A percentile compares a stretch with the other conserved stretches of the same genome.
Evolutionary conservation across 2,797 vertebrate genomes (phyloP).

Genomic region (Anisognathus igniventris): DNA sequence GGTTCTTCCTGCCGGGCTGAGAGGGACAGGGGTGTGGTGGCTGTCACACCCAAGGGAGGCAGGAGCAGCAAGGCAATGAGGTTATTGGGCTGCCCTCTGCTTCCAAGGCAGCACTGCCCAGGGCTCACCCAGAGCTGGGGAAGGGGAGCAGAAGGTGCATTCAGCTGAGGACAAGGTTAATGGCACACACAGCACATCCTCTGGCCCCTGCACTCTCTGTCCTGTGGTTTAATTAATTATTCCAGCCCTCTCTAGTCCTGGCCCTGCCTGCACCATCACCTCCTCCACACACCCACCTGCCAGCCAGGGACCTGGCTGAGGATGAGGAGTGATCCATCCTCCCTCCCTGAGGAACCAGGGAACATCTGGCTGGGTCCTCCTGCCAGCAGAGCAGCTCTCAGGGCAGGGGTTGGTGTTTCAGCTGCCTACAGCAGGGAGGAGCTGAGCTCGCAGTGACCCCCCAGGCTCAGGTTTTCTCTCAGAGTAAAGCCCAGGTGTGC

Average conservation of each 20-base stretch:
- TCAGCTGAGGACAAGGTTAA: background rate
- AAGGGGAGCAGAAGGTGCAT: background rate
- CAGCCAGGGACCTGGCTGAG: background rate
- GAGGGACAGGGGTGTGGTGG: fast-evolving
- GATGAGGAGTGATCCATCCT: background rate
- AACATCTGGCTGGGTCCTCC: background rate
- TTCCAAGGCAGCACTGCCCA: background rate
- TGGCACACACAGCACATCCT: background rate
- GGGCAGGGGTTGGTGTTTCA: background rate
- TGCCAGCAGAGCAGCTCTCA: background rate
- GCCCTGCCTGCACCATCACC: no score
- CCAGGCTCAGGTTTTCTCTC: background rate
- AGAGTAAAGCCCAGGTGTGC: background rate
- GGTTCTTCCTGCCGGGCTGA: background rate
- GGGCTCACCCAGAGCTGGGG: background rate
- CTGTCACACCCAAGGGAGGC: background rate
- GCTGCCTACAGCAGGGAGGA: background rate
- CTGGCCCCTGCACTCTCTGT: background rate
- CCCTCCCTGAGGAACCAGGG: background rate
- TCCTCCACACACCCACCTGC: background rate
- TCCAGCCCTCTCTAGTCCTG: background rate
- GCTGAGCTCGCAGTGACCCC: background rate
- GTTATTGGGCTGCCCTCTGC: background rate
- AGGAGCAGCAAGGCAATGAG: background rate
- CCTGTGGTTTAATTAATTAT: background rate